phyloP scores from a whole-genome alignment of 2,888 invertebrate species.

The Theodoxus fluviatilis region DNA sequence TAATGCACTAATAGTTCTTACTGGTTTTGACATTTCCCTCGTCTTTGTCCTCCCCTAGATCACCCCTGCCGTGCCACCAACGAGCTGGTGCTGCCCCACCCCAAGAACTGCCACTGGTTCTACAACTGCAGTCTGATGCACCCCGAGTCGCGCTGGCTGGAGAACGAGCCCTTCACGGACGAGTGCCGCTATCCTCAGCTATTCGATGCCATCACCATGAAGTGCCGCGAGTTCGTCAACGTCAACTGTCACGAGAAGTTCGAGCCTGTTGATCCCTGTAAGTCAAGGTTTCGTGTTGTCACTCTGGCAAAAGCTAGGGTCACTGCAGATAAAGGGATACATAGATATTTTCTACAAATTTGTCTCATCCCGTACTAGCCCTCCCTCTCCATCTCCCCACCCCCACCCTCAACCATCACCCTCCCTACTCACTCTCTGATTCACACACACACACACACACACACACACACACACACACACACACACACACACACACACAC shows the following conservation, averaged over 20 bases:
- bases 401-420: neutral
- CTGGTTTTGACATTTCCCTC: too few species aligned
- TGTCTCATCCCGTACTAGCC: neutral
- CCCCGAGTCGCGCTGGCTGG: constrained; percentile 21
- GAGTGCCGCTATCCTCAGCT: constrained; percentile 44
- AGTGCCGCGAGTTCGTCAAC: constrained; percentile 40
- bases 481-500: neutral
- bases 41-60: constrained; percentile 30
- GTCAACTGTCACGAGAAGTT: constrained; percentile 35
- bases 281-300: constrained; percentile 33
- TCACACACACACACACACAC: neutral
- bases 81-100: constrained; percentile 32
- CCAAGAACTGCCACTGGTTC: constrained; percentile 40
- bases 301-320: too few species aligned
- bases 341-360: too few species aligned
- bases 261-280: constrained; percentile 43
- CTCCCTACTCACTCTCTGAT: neutral
- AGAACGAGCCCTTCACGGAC: constrained; percentile 30
- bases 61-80: constrained; percentile 31
- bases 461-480: neutral
- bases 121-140: constrained; percentile 38
- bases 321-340: too few species aligned
- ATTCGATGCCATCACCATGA: constrained; percentile 32
- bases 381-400: neutral
- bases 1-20: too few species aligned